These are phyloP conservation scores for Fopius arisanus DNA, from an alignment of 1,140 invertebrate species.

Conservation along the genomic window DNA sequence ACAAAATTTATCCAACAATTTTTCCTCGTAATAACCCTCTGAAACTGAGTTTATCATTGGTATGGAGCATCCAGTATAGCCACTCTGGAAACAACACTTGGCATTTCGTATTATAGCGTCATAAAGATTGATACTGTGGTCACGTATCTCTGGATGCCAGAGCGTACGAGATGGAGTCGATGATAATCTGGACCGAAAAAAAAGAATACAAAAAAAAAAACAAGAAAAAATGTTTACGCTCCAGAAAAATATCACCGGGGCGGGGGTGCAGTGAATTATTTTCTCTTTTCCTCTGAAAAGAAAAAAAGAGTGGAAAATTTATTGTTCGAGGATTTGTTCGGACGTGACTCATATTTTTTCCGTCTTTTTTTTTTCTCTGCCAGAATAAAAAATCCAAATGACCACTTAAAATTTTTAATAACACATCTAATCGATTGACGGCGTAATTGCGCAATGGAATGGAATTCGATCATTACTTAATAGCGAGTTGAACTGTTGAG, in stretches of 20 bases:
- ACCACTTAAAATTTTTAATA: not conserved
- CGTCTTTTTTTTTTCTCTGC: not conserved
- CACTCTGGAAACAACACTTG: not conserved
- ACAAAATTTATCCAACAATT: not conserved
- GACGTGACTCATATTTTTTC: not conserved
- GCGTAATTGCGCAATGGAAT: not conserved
- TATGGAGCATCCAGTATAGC: not conserved
- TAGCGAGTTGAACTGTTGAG: not conserved
- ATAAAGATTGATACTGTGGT: slow-evolving; percentile 10
- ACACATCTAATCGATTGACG: too few relatives aligned
- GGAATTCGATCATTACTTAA: not conserved
- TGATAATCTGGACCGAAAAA: slow-evolving; percentile 13
- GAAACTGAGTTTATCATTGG: not conserved
- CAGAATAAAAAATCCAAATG: not conserved
- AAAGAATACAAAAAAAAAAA: too few relatives aligned
- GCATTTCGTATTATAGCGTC: slow-evolving; percentile 1
- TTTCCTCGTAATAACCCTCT: not conserved
- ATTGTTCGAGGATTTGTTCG: not conserved
- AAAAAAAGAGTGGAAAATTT: not conserved
- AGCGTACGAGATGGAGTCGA: slow-evolving; percentile 3
- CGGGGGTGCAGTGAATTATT: not conserved
- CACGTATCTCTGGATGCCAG: slow-evolving; percentile 14
- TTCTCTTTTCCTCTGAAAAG: not conserved
- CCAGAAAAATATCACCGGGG: slow-evolving; percentile 8
- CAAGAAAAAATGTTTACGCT: not conserved